Evolutionary conservation across 2,797 vertebrate species (phyloP).

Genomic region (Scomberomorus guttatus): DNA sequence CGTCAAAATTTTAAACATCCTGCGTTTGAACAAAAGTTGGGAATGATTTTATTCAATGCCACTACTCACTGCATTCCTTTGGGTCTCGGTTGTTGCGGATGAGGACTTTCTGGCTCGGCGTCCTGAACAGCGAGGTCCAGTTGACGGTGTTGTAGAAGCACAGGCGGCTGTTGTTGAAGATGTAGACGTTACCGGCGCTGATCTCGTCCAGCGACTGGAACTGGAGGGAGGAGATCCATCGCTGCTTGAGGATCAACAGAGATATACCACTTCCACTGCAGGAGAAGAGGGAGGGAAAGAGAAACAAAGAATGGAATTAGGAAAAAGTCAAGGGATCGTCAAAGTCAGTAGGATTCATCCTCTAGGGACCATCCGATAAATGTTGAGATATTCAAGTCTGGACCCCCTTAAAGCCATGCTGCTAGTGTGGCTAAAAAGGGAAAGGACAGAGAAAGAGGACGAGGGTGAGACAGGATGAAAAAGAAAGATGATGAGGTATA

Average conservation of each 20-base stretch:
- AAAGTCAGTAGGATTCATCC: too few relatives aligned
- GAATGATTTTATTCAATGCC: neutral
- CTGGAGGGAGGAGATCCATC: slow-evolving; percentile 93
- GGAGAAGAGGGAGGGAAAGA: neutral
- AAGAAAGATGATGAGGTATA: neutral
- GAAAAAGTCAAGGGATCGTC: neutral
- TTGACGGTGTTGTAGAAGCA: slow-evolving; percentile 98
- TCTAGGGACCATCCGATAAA: too few relatives aligned
- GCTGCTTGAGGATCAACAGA: slow-evolving; percentile 95
- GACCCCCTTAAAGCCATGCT: too few relatives aligned
- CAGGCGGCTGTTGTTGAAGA: slow-evolving; percentile 95
- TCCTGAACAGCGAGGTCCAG: slow-evolving; percentile 96
- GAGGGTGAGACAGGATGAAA: neutral
- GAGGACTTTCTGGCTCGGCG: slow-evolving; percentile 90
- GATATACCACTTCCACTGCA: slow-evolving; percentile 90
- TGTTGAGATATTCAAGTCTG: neutral
- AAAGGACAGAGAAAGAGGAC: neutral
- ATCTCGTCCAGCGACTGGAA: slow-evolving; percentile 96
- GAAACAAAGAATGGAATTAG: neutral
- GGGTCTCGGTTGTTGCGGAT: slow-evolving; percentile 93
- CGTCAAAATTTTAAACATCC: too few relatives aligned
- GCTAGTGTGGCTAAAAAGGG: neutral
- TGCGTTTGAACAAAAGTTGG: neutral
- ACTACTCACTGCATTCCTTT: slow-evolving; percentile 95
- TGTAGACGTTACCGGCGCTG: slow-evolving; percentile 98